These are phyloP conservation scores for Rhopalosiphum padi DNA, from an alignment of 1,140 invertebrate species.

Conservation along the genomic window DNA sequence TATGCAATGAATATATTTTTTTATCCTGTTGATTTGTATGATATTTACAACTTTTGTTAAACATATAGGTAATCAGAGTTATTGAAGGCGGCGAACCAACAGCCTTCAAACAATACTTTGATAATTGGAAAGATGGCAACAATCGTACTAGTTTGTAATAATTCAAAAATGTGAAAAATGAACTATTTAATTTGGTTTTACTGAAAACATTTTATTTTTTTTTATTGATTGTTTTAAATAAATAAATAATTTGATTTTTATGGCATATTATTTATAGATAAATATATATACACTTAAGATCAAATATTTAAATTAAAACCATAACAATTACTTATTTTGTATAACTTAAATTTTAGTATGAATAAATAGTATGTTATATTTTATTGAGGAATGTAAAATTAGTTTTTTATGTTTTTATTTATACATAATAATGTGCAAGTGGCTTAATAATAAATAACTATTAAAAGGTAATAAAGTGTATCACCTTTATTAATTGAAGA, in stretches of 20 bases:
- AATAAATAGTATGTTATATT: not conserved
- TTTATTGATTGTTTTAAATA: not conserved
- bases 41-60: slow-evolving; percentile 37
- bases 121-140: slow-evolving; percentile 72
- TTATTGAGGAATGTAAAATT: not conserved
- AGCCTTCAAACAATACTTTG: slow-evolving; percentile 81
- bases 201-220: not conserved
- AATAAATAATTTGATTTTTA: not conserved
- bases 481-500: too few species aligned
- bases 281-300: not conserved
- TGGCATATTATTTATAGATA: not conserved
- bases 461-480: not conserved
- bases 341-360: not conserved
- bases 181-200: not conserved
- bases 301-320: not conserved
- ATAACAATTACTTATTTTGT: not conserved
- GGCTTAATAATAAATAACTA: not conserved
- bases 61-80: slow-evolving; percentile 67
- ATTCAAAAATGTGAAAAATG: too few species aligned
- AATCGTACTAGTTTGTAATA: slow-evolving; percentile 37
- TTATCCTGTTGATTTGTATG: not conserved
- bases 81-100: slow-evolving; percentile 78
- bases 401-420: not conserved
- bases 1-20: slow-evolving; percentile 61
- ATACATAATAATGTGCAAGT: not conserved